phyloP scores from a whole-genome alignment of 2,797 vertebrate species.

The Dendrocincla tyrannina region DNA sequence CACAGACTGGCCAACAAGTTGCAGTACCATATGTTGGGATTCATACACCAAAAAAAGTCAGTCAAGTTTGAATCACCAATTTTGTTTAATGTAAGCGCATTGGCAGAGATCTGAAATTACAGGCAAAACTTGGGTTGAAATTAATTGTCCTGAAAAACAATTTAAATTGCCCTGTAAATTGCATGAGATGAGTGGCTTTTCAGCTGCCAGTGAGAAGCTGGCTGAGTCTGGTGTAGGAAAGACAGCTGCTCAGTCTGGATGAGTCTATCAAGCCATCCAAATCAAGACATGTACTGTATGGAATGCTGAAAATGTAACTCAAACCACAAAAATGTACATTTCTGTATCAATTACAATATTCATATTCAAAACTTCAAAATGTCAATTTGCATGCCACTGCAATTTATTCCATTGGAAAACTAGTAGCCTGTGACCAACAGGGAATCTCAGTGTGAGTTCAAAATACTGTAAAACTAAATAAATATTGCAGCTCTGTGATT shows the following conservation, averaged over 20 bases:
- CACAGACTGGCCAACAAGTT: background rate
- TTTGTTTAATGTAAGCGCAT: background rate
- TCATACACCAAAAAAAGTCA: background rate
- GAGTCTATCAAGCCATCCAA: background rate
- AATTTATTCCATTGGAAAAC: background rate
- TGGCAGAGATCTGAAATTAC: background rate
- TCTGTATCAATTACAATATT: background rate
- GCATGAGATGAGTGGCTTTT: background rate
- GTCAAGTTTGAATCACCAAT: background rate
- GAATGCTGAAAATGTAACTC: background rate
- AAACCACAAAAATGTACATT: background rate
- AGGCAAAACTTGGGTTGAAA: background rate
- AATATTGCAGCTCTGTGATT: background rate
- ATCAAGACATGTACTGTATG: background rate
- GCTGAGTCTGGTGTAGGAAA: background rate
- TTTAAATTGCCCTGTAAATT: background rate
- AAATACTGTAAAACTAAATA: background rate
- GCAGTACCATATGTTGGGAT: accelerated
- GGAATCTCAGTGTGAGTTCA: background rate
- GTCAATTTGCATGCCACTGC: background rate
- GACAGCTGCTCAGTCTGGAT: background rate
- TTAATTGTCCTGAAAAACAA: background rate
- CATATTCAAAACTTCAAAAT: background rate
- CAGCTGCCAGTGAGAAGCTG: background rate
- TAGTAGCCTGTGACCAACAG: background rate